Percentiles rank a stretch among this genome's conserved stretches.
These are phyloP conservation scores for Xenus cinereus DNA, from an alignment of 2,113 vertebrate genomes.

Conservation along the genomic window DNA sequence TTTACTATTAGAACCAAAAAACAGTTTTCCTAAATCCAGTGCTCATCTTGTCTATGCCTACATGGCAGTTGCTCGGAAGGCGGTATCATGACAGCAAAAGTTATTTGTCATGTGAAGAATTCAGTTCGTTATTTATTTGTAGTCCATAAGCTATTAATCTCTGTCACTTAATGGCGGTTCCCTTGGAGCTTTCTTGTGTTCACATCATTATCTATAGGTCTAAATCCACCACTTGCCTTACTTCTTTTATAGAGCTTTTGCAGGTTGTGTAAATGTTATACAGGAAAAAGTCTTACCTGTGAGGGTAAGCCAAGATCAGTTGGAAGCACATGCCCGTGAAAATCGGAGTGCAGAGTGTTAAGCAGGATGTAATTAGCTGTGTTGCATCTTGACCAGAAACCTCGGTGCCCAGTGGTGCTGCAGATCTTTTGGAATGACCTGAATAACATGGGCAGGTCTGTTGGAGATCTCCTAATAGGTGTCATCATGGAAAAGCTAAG, in stretches of 20 bases:
- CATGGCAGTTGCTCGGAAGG: neutral
- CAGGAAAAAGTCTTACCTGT: neutral
- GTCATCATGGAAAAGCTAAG: neutral
- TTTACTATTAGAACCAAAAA: neutral
- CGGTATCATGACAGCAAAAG: neutral
- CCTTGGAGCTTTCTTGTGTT: neutral
- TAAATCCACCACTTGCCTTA: neutral
- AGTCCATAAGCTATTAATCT: neutral
- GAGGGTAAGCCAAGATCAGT: neutral
- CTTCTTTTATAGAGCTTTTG: neutral
- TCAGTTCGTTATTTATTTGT: neutral
- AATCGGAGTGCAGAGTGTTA: accelerated
- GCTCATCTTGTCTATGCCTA: neutral
- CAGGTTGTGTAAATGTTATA: neutral
- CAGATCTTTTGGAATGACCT: neutral
- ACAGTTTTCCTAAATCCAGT: neutral
- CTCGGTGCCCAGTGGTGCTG: neutral
- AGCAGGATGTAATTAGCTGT: neutral
- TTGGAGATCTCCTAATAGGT: neutral
- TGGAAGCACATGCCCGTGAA: neutral
- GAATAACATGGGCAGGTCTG: neutral
- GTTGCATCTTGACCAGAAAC: neutral
- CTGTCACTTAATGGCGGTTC: neutral
- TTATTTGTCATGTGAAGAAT: neutral
- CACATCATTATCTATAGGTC: neutral